These are phyloP conservation scores for Emydoidea blandingii DNA, from an alignment of 2,797 vertebrate species.

Conservation along the genomic window DNA sequence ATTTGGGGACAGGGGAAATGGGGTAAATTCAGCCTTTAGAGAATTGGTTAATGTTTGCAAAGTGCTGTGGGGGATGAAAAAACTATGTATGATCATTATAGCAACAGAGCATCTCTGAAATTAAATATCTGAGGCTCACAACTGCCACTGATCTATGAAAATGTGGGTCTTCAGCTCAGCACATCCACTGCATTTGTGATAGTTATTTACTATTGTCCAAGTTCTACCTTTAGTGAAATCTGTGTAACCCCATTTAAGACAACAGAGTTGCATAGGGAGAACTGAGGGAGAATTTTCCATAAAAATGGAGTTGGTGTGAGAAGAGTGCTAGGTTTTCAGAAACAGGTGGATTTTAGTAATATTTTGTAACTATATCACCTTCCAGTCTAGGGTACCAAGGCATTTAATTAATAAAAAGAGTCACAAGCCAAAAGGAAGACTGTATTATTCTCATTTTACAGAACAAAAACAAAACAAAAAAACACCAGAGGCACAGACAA, in stretches of 20 bases:
- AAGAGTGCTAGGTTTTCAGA: background rate
- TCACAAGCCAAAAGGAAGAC: background rate
- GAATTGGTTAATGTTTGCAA: background rate
- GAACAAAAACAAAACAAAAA: background rate
- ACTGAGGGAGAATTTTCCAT: background rate
- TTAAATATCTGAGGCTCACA: background rate
- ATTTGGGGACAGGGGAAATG: background rate
- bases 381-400: background rate
- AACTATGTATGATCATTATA: conserved; percentile 5
- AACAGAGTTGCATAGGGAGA: background rate
- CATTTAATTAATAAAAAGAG: background rate
- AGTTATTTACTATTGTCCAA: background rate
- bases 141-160: background rate
- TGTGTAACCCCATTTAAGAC: background rate
- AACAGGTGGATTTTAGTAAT: background rate
- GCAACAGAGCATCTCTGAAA: background rate
- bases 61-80: conserved; percentile 31
- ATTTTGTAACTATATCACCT: background rate
- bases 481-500: background rate
- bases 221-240: background rate
- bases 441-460: background rate
- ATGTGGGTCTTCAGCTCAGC: background rate
- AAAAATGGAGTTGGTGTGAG: background rate
- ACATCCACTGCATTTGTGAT: background rate
- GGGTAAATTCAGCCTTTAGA: background rate